Evolutionary conservation across 2,797 vertebrate genomes (phyloP).

Genomic region (Sternotherus odoratus): DNA sequence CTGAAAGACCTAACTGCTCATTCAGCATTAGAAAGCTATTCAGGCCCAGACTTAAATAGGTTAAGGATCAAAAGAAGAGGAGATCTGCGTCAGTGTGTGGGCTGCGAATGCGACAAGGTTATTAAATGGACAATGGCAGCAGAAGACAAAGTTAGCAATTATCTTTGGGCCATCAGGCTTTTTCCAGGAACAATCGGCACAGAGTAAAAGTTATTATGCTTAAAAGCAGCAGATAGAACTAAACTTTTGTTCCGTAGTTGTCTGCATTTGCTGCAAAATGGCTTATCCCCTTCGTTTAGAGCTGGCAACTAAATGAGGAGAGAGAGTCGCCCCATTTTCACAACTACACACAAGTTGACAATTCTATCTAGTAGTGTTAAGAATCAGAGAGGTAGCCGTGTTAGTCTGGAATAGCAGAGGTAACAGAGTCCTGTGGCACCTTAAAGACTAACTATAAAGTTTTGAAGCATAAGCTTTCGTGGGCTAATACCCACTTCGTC

Average conservation of each 20-base stretch:
- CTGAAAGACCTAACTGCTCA: conserved; percentile 38
- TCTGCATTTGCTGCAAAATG: not conserved
- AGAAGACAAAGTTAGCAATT: conserved; percentile 73
- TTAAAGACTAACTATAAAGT: too few relatives aligned
- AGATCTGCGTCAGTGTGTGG: conserved; percentile 68
- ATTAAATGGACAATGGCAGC: conserved; percentile 63
- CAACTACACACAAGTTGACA: not conserved
- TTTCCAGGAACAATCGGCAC: conserved; percentile 60
- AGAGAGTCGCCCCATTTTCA: not conserved
- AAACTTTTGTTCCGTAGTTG: not conserved
- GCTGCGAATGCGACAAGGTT: conserved; percentile 59
- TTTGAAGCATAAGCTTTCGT: too few relatives aligned
- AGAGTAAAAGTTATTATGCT: conserved; percentile 67
- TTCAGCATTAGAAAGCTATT: conserved; percentile 55
- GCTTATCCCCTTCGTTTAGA: not conserved
- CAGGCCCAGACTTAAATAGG: conserved; percentile 34
- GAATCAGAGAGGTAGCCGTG: too few relatives aligned
- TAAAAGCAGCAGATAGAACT: conserved; percentile 55
- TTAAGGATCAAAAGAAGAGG: conserved; percentile 60
- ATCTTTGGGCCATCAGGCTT: conserved; percentile 15
- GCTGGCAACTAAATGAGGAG: not conserved
- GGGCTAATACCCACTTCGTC: too few relatives aligned
- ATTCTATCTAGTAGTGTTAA: not conserved
- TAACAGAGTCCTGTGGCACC: too few relatives aligned
- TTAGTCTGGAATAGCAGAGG: too few relatives aligned